Evolutionary conservation across 2,113 vertebrate species (phyloP).

Genomic region (Apus apus): DNA sequence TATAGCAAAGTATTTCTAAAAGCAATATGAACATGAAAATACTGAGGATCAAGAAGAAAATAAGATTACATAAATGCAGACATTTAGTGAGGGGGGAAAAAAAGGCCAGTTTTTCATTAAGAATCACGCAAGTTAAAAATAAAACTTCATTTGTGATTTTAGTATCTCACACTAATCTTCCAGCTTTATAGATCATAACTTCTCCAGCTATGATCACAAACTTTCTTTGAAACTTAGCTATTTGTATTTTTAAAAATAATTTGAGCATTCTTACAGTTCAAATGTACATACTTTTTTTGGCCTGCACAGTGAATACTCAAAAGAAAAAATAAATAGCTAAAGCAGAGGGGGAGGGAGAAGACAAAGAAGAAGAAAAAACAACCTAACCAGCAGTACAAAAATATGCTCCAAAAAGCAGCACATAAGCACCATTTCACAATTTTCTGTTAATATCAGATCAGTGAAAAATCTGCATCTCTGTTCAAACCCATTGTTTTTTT

Average conservation of each 20-base stretch:
- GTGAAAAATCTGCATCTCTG: background rate
- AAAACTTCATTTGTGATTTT: background rate
- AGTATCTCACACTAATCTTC: background rate
- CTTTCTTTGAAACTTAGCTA: slow-evolving; percentile 27
- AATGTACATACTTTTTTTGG: slow-evolving; percentile 22
- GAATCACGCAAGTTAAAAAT: background rate
- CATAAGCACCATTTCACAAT: background rate
- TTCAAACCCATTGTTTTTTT: background rate
- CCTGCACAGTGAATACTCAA: background rate
- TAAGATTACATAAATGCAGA: background rate
- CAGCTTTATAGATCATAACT: background rate
- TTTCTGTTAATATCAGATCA: background rate
- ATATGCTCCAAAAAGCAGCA: background rate
- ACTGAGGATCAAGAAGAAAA: background rate
- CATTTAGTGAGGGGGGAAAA: background rate
- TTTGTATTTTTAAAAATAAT: slow-evolving; percentile 29
- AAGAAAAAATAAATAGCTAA: slow-evolving; percentile 36
- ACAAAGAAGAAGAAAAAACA: background rate
- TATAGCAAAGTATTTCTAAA: background rate
- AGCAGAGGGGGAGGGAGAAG: background rate
- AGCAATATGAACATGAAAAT: background rate
- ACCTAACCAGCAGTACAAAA: background rate
- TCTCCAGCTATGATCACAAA: background rate
- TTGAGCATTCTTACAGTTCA: background rate
- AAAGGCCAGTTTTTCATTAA: background rate